These are phyloP conservation scores for Eurosta solidaginis DNA, from an alignment of 1,140 invertebrate genomes.

Conservation along the genomic window DNA sequence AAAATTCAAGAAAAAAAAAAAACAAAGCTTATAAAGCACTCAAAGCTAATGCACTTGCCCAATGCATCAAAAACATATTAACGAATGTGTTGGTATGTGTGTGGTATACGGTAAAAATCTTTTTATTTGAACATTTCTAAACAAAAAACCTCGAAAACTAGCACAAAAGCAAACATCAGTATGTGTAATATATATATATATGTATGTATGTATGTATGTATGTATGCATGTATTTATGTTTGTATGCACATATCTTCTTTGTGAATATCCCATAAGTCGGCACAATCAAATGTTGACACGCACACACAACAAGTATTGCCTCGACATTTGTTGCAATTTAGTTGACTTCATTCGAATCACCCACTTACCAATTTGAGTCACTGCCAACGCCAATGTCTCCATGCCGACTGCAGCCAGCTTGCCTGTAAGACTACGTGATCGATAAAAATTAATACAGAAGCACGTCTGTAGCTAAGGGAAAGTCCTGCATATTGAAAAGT, in stretches of 20 bases:
- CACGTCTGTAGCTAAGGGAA: background rate
- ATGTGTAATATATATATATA: background rate
- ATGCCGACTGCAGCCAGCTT: no score
- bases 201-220: background rate
- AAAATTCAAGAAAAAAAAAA: background rate
- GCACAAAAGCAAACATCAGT: background rate
- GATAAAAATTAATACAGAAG: background rate
- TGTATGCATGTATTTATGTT: background rate
- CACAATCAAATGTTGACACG: background rate
- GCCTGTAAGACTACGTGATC: background rate
- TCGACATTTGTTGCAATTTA: conserved; percentile 9
- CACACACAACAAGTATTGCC: background rate
- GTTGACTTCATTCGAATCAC: conserved; percentile 10
- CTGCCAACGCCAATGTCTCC: background rate
- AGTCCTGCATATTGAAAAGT: background rate
- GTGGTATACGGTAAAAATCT: background rate
- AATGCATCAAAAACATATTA: background rate
- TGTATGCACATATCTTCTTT: background rate
- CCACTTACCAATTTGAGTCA: background rate
- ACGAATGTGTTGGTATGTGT: background rate
- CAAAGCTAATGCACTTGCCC: background rate
- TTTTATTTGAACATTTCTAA: background rate
- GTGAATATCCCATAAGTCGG: background rate
- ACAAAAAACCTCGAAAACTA: no score
- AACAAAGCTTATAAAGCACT: background rate